A percentile compares a stretch with the other conserved stretches of the same genome.
These are phyloP conservation scores for Agrilus planipennis DNA, from an alignment of 1,140 invertebrate genomes.

Conservation along the genomic window DNA sequence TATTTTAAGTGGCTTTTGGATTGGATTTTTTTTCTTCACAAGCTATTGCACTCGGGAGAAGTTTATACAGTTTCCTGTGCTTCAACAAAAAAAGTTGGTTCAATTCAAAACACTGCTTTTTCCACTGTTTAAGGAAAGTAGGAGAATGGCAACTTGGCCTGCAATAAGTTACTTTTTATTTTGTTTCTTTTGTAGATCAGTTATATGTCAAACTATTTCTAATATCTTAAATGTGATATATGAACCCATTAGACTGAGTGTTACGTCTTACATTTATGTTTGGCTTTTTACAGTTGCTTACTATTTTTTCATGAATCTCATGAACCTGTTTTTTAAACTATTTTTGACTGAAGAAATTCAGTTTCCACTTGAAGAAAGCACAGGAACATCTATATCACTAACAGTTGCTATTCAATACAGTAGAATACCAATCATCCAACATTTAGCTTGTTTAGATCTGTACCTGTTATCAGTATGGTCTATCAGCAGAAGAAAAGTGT, in stretches of 20 bases:
- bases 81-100: slow-evolving; percentile 51
- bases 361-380: slow-evolving; percentile 41
- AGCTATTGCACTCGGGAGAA: slow-evolving; percentile 40
- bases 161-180: slow-evolving; percentile 44
- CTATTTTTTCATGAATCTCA: slow-evolving; percentile 51
- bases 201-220: background rate
- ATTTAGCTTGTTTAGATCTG: slow-evolving; percentile 58
- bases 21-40: slow-evolving; percentile 54
- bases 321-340: slow-evolving; percentile 55
- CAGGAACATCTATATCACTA: slow-evolving; percentile 29
- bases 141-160: slow-evolving; percentile 45
- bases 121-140: slow-evolving; percentile 42
- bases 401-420: slow-evolving; percentile 42
- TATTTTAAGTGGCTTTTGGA: slow-evolving; percentile 52
- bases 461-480: slow-evolving; percentile 47
- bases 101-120: slow-evolving; percentile 46
- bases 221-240: slow-evolving; percentile 35
- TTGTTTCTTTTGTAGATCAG: slow-evolving; percentile 37
- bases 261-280: slow-evolving; percentile 47
- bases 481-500: slow-evolving; percentile 38
- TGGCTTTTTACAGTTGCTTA: slow-evolving; percentile 59
- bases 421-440: slow-evolving; percentile 51
- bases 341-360: slow-evolving; percentile 53
- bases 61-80: slow-evolving; percentile 51
- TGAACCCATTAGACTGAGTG: slow-evolving; percentile 36